Conservation (phyloP, 2,888 invertebrate genomes). For the Clivina fossor region DNA sequence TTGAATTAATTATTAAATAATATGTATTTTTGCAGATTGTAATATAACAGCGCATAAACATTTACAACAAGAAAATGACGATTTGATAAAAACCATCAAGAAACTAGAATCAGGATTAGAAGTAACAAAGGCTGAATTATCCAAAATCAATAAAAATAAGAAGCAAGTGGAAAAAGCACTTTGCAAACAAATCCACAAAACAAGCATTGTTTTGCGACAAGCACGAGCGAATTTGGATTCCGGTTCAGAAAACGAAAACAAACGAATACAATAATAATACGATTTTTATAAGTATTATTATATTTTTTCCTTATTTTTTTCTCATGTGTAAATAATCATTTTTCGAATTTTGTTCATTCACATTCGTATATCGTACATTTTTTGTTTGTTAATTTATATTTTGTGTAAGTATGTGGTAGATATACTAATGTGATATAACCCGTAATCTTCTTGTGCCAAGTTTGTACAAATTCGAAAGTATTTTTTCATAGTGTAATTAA, state of each 20-base stretch:
- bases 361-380: constrained; percentile 29
- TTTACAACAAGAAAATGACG: constrained; percentile 64
- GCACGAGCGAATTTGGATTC: constrained; percentile 73
- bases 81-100: constrained; percentile 68
- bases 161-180: constrained; percentile 82
- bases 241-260: constrained; percentile 51
- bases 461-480: constrained; percentile 41
- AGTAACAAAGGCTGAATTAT: constrained; percentile 74
- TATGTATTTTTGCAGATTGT: constrained; percentile 21
- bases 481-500: constrained; percentile 29
- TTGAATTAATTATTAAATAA: too few species aligned
- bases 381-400: constrained; percentile 33
- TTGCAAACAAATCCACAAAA: constrained; percentile 77
- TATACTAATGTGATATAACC: constrained; percentile 45
- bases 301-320: constrained; percentile 1
- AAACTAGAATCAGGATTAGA: constrained; percentile 74
- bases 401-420: constrained; percentile 28
- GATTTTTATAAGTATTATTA: constrained; percentile 2
- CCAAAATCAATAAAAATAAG: constrained; percentile 76
- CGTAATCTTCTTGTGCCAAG: constrained; percentile 45
- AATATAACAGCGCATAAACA: constrained; percentile 22
- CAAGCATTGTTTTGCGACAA: constrained; percentile 73
- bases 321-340: constrained; percentile 21
- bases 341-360: constrained; percentile 8
- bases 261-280: constrained; percentile 3